Base-by-base conservation (phyloP, 2,113 vertebrate species). In the Athene noctua region DNA sequence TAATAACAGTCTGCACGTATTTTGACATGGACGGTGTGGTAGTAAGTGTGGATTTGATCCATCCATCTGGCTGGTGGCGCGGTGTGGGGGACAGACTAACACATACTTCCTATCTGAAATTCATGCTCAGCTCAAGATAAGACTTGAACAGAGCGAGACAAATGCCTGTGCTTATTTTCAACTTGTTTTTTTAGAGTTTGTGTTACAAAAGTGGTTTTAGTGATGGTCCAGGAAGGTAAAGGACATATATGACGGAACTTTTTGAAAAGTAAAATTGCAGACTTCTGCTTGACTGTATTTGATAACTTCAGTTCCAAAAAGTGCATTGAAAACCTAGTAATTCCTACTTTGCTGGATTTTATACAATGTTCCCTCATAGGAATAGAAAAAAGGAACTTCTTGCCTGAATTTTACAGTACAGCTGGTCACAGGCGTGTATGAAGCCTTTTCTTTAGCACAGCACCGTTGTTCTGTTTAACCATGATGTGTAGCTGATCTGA, bases 331-430 rank as follows among this genome's bases (percentile, higher is more conserved):
- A 86, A 51, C 27, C 27, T 54, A 73, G 52, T 46, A 58, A 61
- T 82, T 91, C 47, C 55, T 81, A 3, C 80, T 85, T 88, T 85
- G 57, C 68, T 94, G 96, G 93, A 78, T 22, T 91, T 93, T 92
- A 14, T 92, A n/a, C 75, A 32, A 19, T 90, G 72, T 91, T 95
- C 72, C 58, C 62, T 92, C 82, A 47, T 52, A 36, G 89, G 79
- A 97, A 82, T 4, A 94, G 88, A 97, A 96, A 30, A 95, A 81
- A 97, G 87, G 92, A 92, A 92, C 86, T 78, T 57, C 26, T 84
- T 86, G 77, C 59, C 66, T 80, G 44, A 80, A 67, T 94, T 97
- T 94, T 97, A 92, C 88, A 91, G 90, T 84, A 79, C 38, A 88
- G 47, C 55, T 96, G 96, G 61, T 70, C 91, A 57, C 44, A 66